phyloP scores from a whole-genome alignment of 2,888 invertebrate species.

The Pachliopta kotzebuea region DNA sequence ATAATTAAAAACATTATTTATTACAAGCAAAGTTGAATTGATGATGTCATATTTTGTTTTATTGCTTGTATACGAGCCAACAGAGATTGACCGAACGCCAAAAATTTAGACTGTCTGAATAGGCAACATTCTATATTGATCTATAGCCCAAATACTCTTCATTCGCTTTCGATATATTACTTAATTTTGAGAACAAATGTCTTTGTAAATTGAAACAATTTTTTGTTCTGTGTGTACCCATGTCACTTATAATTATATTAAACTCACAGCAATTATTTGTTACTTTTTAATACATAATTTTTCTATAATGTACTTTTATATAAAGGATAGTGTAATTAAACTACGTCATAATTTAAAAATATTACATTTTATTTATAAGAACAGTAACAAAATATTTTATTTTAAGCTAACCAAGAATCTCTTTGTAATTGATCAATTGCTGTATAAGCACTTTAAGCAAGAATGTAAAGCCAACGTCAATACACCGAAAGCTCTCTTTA shows the following conservation, averaged over 20 bases:
- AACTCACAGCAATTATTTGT: too few species aligned
- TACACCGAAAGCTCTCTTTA: background rate
- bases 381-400: background rate
- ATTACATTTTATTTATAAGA: background rate
- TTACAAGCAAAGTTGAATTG: background rate
- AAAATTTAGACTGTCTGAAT: conserved; percentile 46
- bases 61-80: conserved; percentile 62
- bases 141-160: conserved; percentile 1
- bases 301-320: background rate
- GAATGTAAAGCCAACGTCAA: background rate
- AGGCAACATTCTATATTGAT: conserved; percentile 29
- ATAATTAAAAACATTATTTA: background rate
- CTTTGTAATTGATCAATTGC: background rate
- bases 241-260: too few species aligned
- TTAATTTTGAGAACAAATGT: background rate
- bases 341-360: too few species aligned
- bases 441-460: background rate
- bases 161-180: background rate
- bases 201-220: background rate
- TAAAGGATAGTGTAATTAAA: too few species aligned
- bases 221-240: background rate
- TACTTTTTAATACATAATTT: background rate
- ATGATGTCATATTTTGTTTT: conserved; percentile 3
- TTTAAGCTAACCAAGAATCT: background rate
- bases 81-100: conserved; percentile 37